A percentile compares a stretch with the other conserved stretches of the same genome.
Conservation (phyloP, 2,888 invertebrate genomes). For the Silvanus unidentatus region DNA sequence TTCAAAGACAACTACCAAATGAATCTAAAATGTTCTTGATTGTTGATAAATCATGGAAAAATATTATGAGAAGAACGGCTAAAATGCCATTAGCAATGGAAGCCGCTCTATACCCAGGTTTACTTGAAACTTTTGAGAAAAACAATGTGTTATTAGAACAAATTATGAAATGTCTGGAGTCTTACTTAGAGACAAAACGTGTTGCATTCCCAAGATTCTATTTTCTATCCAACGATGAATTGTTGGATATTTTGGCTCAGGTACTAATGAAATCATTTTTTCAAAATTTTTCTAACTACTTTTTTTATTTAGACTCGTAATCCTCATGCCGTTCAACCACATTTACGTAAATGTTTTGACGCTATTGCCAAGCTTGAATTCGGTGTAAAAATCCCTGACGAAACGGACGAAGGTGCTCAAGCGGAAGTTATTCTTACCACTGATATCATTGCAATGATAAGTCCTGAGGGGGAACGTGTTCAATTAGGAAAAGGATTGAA, state of each 20-base stretch:
- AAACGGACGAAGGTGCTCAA: constrained; percentile 33
- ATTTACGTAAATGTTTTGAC: constrained; percentile 85
- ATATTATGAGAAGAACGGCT: constrained; percentile 74
- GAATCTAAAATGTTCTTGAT: constrained; percentile 81
- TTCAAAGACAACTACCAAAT: constrained; percentile 84
- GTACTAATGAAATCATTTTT: constrained; percentile 36
- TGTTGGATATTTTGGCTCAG: constrained; percentile 85
- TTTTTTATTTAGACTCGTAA: constrained; percentile 61
- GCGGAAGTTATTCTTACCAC: constrained; percentile 57
- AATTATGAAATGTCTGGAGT: constrained; percentile 85
- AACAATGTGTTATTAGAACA: constrained; percentile 78
- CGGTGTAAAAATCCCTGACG: constrained; percentile 52
- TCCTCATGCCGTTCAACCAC: constrained; percentile 84
- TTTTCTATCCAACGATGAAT: constrained; percentile 84
- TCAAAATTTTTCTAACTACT: neutral
- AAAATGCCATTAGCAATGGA: constrained; percentile 78
- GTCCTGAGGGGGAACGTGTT: constrained; percentile 82
- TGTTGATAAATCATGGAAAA: constrained; percentile 88
- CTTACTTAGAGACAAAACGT: constrained; percentile 82
- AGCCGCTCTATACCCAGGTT: constrained; percentile 66
- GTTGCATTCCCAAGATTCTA: constrained; percentile 85
- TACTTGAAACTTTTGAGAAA: constrained; percentile 61
- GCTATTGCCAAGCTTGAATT: constrained; percentile 75
- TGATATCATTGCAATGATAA: constrained; percentile 83
- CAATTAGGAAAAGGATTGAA: constrained; percentile 66